Conservation (phyloP, 2,797 vertebrate genomes). For the Cuculus canorus region DNA sequence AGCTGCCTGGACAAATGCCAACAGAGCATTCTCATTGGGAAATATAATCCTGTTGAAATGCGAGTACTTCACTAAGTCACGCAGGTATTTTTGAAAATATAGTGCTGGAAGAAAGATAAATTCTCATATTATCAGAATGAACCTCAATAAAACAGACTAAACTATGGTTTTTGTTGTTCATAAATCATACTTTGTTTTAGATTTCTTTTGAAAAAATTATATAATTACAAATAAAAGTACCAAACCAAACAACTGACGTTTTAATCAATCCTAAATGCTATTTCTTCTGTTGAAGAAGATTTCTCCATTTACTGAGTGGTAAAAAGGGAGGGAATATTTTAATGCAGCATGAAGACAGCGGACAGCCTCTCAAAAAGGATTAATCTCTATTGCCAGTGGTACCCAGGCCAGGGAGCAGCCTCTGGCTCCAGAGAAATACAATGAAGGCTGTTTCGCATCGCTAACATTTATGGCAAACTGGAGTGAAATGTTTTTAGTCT, state of each 20-base stretch:
- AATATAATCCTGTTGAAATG: not conserved
- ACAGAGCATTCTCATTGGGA: not conserved
- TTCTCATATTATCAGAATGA: not conserved
- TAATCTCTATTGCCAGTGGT: not conserved
- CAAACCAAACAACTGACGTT: not conserved
- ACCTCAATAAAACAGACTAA: not conserved
- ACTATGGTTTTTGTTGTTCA: not conserved
- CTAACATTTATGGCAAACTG: not conserved
- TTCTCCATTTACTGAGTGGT: not conserved
- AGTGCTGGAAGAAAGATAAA: not conserved
- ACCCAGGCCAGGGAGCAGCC: not conserved
- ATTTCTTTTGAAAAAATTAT: not conserved
- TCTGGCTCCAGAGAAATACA: not conserved
- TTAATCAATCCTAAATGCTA: not conserved
- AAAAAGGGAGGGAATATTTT: not conserved
- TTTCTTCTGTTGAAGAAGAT: not conserved
- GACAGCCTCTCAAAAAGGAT: not conserved
- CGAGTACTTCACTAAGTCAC: not conserved
- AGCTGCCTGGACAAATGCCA: not conserved
- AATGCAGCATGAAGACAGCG: constrained; percentile 1
- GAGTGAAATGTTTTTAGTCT: not conserved
- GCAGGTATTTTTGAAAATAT: not conserved
- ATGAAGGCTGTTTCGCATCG: not conserved
- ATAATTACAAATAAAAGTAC: not conserved
- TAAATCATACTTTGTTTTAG: not conserved